These are phyloP conservation scores for Tapera naevia DNA, from an alignment of 2,797 vertebrate genomes.

Conservation along the genomic window DNA sequence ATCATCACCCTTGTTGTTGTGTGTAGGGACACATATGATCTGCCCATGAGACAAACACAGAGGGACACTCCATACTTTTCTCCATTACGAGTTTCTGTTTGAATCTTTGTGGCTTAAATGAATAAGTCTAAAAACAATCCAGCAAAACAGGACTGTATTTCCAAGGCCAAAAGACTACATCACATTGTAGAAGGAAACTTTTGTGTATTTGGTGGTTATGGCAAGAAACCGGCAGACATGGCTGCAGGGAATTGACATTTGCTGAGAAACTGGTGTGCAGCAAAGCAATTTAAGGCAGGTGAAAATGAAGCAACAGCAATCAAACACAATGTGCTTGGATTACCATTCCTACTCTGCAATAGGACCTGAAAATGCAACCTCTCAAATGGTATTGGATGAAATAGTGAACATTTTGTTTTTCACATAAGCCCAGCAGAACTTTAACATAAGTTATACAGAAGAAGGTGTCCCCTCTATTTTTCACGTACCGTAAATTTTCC, in stretches of 20 bases:
- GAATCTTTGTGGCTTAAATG: not conserved
- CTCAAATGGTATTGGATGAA: not conserved
- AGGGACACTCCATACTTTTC: not conserved
- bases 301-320: not conserved
- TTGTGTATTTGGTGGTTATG: constrained; percentile 22
- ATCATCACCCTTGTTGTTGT: not conserved
- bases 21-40: not conserved
- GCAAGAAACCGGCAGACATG: not conserved
- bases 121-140: not conserved
- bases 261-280: not conserved
- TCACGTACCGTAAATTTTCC: not conserved
- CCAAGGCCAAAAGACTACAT: not conserved
- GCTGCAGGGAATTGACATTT: not conserved
- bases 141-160: not conserved
- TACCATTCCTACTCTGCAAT: not conserved
- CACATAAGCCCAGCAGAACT: not conserved
- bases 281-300: constrained; percentile 39
- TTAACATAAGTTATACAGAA: not conserved
- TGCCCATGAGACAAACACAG: not conserved
- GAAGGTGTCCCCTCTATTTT: not conserved
- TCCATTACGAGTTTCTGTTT: not conserved
- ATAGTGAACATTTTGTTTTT: constrained; percentile 10
- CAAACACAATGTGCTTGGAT: not conserved
- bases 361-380: not conserved
- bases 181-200: not conserved